These are phyloP conservation scores for Gastrophysa polygoni DNA, from an alignment of 2,888 invertebrate species.

Conservation along the genomic window DNA sequence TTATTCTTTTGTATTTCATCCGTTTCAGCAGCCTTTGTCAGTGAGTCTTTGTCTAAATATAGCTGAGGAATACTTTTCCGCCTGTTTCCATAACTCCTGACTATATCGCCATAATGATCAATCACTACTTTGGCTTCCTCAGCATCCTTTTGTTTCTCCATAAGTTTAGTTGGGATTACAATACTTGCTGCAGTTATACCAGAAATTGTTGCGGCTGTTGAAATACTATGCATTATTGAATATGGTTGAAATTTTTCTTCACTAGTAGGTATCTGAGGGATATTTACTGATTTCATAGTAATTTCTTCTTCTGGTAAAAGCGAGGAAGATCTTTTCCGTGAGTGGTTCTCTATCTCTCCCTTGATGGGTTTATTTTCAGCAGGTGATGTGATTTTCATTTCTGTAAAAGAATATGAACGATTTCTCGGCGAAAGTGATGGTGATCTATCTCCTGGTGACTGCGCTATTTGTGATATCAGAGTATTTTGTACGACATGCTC, in stretches of 20 bases:
- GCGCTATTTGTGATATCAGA: conserved; percentile 30
- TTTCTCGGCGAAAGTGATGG: conserved; percentile 38
- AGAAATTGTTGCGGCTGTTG: conserved; percentile 48
- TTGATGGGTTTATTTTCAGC: conserved; percentile 9
- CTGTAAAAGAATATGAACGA: conserved; percentile 30
- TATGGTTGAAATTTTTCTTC: conserved; percentile 20
- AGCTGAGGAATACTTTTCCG: conserved; percentile 40
- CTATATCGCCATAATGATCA: conserved; percentile 81
- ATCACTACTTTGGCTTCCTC: conserved; percentile 75
- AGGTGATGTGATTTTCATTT: conserved; percentile 11
- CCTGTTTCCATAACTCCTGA: conserved; percentile 68
- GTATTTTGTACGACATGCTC: conserved; percentile 32
- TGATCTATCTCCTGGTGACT: conserved; percentile 26
- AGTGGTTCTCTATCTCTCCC: conserved; percentile 20
- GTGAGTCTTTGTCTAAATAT: conserved; percentile 43
- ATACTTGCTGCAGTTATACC: conserved; percentile 53
- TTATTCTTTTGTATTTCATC: neutral
- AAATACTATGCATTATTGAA: conserved; percentile 37
- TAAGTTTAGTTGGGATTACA: conserved; percentile 49
- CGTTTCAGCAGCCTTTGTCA: conserved; percentile 50
- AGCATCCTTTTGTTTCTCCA: conserved; percentile 57
- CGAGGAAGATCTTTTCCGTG: conserved; percentile 42
- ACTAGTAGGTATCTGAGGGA: conserved; percentile 21
- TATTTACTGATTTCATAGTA: conserved; percentile 6
- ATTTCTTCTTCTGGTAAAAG: conserved; percentile 36